Percentiles rank a stretch among this genome's conserved stretches.
These are phyloP conservation scores for Pelobates cultripes DNA, from an alignment of 2,797 vertebrate species.

Conservation along the genomic window DNA sequence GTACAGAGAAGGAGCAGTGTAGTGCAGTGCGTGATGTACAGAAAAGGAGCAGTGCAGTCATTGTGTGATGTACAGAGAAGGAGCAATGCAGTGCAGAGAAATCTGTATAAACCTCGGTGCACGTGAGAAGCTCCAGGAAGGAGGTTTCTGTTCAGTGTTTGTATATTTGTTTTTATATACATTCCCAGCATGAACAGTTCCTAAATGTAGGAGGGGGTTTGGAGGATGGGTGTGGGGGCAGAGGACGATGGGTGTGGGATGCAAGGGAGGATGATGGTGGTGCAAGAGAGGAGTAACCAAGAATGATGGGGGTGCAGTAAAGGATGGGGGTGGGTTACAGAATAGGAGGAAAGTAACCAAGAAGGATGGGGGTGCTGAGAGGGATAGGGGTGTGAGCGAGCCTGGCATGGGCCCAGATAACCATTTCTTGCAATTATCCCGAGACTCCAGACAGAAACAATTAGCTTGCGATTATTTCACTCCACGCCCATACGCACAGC, in stretches of 20 bases:
- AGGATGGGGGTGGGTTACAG: background rate
- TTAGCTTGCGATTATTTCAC: constrained; percentile 28
- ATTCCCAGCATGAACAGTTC: background rate
- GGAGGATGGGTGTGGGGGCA: constrained; percentile 10
- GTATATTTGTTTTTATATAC: background rate
- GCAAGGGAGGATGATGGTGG: background rate
- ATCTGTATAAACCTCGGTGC: too few species aligned
- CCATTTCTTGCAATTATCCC: constrained; percentile 37
- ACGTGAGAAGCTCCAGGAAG: too few species aligned
- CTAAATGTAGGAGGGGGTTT: background rate
- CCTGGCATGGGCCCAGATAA: constrained; percentile 27
- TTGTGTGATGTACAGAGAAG: too few species aligned
- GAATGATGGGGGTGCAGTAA: background rate
- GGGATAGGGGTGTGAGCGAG: background rate
- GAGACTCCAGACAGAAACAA: constrained; percentile 50
- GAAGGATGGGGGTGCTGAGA: background rate
- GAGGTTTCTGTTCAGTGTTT: background rate
- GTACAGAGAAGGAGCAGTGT: too few species aligned
- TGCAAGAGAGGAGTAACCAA: background rate
- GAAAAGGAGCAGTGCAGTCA: too few species aligned
- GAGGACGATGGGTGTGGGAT: background rate
- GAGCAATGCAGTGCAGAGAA: too few species aligned
- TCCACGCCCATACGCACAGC: background rate
- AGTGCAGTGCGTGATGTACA: too few species aligned
- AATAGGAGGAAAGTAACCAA: background rate